These are phyloP conservation scores for Sesia bembeciformis DNA, from an alignment of 2,888 invertebrate species.

Conservation along the genomic window DNA sequence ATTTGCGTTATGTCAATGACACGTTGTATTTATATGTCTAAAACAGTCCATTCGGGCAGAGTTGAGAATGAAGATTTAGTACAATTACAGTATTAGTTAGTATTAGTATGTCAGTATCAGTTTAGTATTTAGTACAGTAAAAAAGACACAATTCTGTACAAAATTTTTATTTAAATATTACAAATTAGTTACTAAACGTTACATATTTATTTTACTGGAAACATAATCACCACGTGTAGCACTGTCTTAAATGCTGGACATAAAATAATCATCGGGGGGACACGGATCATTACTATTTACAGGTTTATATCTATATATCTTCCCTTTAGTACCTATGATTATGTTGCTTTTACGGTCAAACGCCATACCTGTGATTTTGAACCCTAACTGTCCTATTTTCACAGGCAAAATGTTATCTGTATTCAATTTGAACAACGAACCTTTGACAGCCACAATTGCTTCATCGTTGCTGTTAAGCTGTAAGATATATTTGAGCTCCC, in stretches of 20 bases:
- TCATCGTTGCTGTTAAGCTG: conserved; percentile 52
- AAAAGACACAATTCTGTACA: too few species aligned
- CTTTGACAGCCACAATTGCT: conserved; percentile 56
- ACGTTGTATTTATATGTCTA: too few species aligned
- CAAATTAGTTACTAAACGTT: too few species aligned
- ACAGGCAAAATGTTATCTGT: conserved; percentile 48
- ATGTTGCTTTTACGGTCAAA: conserved; percentile 57
- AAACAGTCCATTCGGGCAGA: too few species aligned
- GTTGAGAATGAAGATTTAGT: too few species aligned
- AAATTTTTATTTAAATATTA: too few species aligned
- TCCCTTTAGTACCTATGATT: conserved; percentile 59
- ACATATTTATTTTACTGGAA: too few species aligned
- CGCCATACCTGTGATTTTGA: conserved; percentile 55
- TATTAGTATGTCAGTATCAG: too few species aligned
- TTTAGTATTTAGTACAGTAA: too few species aligned
- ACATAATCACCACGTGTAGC: too few species aligned
- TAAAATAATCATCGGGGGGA: conserved; percentile 58
- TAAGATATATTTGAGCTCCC: conserved; percentile 55
- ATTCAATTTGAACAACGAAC: conserved; percentile 42
- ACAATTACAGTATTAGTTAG: too few species aligned
- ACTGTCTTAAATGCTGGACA: conserved; percentile 44
- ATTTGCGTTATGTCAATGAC: too few species aligned
- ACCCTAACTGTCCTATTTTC: conserved; percentile 54
- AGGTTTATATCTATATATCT: conserved; percentile 57
- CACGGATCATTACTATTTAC: conserved; percentile 52